Evolutionary conservation across 2,888 invertebrate genomes (phyloP).

Genomic region (Watsonalla cultraria): DNA sequence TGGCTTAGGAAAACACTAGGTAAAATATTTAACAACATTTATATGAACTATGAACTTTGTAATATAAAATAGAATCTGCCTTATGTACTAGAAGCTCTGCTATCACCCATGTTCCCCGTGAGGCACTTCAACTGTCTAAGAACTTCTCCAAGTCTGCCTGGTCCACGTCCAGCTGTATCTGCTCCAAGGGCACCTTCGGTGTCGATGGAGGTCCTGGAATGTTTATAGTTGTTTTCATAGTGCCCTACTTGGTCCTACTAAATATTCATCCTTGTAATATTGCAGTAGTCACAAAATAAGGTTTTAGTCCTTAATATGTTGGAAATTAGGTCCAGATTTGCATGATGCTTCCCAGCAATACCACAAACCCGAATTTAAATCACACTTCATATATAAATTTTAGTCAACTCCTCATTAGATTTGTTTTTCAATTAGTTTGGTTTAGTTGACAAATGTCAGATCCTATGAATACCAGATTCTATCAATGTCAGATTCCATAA

Average conservation of each 20-base stretch:
- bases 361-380: too few species aligned
- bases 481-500: too few species aligned
- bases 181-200: constrained; percentile 55
- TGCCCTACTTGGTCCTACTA: neutral
- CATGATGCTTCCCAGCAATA: too few species aligned
- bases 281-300: too few species aligned
- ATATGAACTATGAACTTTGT: constrained; percentile 40
- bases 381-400: too few species aligned
- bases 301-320: too few species aligned
- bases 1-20: constrained; percentile 7
- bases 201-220: constrained; percentile 42
- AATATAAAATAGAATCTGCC: constrained; percentile 38
- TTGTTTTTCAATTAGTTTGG: too few species aligned
- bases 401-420: too few species aligned
- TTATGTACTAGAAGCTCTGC: constrained; percentile 44
- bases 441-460: too few species aligned
- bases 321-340: too few species aligned
- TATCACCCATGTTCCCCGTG: constrained; percentile 10
- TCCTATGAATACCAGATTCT: too few species aligned
- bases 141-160: constrained; percentile 58
- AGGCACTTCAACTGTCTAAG: constrained; percentile 52
- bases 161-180: constrained; percentile 64
- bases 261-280: too few species aligned
- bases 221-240: neutral
- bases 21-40: constrained; percentile 40